Conservation (phyloP, 2,888 invertebrate genomes). For the Pocota personata region DNA sequence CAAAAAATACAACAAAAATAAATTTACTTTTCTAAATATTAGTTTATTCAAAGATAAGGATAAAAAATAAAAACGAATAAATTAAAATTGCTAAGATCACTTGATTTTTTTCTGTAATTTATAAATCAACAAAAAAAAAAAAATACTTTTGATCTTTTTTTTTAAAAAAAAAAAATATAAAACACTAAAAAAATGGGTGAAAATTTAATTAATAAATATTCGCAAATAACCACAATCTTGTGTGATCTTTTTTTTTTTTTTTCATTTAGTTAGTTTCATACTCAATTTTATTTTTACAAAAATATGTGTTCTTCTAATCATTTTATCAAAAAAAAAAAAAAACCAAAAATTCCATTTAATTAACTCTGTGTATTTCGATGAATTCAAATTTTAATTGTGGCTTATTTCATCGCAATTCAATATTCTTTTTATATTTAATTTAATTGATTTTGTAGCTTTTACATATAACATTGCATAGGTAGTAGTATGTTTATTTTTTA, state of each 20-base stretch:
- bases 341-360: slow-evolving; percentile 9
- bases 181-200: neutral
- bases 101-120: slow-evolving; percentile 14
- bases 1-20: slow-evolving; percentile 4
- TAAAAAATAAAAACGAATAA: slow-evolving; percentile 37
- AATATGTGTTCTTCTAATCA: slow-evolving; percentile 24
- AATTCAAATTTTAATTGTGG: slow-evolving; percentile 22
- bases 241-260: no score
- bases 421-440: slow-evolving; percentile 3
- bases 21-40: slow-evolving; percentile 58
- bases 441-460: slow-evolving; percentile 19
- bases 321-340: neutral
- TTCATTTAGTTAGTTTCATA: neutral
- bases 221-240: slow-evolving; percentile 24
- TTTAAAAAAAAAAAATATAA: neutral
- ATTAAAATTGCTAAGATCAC: slow-evolving; percentile 47
- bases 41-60: slow-evolving; percentile 61
- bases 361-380: slow-evolving; percentile 28
- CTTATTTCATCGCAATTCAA: slow-evolving; percentile 7
- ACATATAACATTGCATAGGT: slow-evolving; percentile 34
- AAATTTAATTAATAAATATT: neutral
- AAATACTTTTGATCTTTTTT: neutral
- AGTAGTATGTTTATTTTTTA: slow-evolving; percentile 22
- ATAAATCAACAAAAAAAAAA: neutral
- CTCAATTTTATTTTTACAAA: slow-evolving; percentile 38